Percentiles rank a stretch among this genome's conserved stretches.
Conservation (phyloP, 2,888 invertebrate genomes). For the Habroteleia sp. region DNA sequence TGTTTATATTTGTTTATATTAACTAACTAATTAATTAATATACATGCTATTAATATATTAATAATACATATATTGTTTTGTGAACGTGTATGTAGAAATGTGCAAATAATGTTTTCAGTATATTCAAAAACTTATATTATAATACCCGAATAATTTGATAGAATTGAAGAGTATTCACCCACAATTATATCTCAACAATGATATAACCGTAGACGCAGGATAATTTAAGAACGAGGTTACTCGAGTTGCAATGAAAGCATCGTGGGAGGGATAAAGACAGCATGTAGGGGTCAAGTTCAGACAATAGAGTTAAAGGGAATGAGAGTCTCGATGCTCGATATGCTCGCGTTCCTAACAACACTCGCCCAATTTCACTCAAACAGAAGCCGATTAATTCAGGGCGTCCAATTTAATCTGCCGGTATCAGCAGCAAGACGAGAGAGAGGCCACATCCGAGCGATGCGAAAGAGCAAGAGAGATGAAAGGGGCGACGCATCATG, state of each 20-base stretch:
- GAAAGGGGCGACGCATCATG: constrained; percentile 24
- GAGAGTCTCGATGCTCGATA: constrained; percentile 67
- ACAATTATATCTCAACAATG: constrained; percentile 36
- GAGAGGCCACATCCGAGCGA: constrained; percentile 41
- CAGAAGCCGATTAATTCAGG: constrained; percentile 81
- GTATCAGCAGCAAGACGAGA: constrained; percentile 48
- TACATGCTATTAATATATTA: no score
- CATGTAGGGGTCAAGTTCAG: constrained; percentile 63
- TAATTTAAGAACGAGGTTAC: constrained; percentile 66
- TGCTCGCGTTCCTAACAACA: constrained; percentile 78
- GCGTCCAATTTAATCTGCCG: constrained; percentile 79
- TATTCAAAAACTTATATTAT: not conserved
- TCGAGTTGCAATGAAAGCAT: constrained; percentile 66
- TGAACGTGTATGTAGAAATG: no score
- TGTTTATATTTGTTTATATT: no score
- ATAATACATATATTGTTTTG: no score
- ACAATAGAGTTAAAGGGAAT: constrained; percentile 64
- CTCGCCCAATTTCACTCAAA: constrained; percentile 79
- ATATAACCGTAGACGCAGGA: constrained; percentile 47
- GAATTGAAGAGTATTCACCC: constrained; percentile 3
- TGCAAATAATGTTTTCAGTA: no score
- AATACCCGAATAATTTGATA: constrained; percentile 5
- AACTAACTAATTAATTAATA: no score
- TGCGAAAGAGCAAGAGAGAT: constrained; percentile 14
- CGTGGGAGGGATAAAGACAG: constrained; percentile 59